phyloP scores from a whole-genome alignment of 2,113 vertebrate species.

The Neogobius melanostomus region DNA sequence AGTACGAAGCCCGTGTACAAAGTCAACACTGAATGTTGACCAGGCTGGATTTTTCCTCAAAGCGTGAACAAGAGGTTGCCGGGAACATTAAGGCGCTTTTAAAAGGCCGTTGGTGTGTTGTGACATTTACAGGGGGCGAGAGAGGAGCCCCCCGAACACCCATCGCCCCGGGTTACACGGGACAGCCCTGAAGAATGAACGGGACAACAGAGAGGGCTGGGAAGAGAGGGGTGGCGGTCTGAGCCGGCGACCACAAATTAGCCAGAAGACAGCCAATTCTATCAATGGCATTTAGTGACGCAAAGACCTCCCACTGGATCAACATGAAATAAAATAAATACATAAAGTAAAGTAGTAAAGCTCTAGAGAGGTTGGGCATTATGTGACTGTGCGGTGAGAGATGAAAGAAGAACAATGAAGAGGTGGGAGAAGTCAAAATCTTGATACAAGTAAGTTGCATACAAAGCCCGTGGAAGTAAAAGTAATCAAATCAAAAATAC shows the following conservation, averaged over 20 bases:
- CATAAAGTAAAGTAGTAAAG: background rate
- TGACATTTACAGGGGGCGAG: constrained; percentile 78
- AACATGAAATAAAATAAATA: constrained; percentile 12
- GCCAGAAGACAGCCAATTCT: constrained; percentile 61
- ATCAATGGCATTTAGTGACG: constrained; percentile 66
- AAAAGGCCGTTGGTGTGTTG: constrained; percentile 65
- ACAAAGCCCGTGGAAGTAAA: no score
- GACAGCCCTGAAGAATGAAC: constrained; percentile 70
- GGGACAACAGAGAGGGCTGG: constrained; percentile 59
- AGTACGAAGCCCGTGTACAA: constrained; percentile 20
- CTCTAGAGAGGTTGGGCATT: background rate
- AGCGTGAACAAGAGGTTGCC: constrained; percentile 48
- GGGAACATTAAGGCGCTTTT: constrained; percentile 69
- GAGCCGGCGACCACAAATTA: constrained; percentile 50
- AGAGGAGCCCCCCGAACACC: constrained; percentile 40
- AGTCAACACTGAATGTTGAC: constrained; percentile 59
- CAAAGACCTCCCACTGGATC: constrained; percentile 48
- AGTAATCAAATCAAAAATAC: no score
- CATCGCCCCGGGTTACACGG: constrained; percentile 77
- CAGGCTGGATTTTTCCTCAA: constrained; percentile 47
- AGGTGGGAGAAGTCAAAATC: background rate
- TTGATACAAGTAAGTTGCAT: background rate
- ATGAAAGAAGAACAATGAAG: background rate
- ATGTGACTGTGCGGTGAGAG: background rate
- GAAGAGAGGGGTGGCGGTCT: constrained; percentile 44